A percentile compares a stretch with the other conserved stretches of the same genome.
These are phyloP conservation scores for Diplodus sargus DNA, from an alignment of 2,797 vertebrate species.

Conservation along the genomic window DNA sequence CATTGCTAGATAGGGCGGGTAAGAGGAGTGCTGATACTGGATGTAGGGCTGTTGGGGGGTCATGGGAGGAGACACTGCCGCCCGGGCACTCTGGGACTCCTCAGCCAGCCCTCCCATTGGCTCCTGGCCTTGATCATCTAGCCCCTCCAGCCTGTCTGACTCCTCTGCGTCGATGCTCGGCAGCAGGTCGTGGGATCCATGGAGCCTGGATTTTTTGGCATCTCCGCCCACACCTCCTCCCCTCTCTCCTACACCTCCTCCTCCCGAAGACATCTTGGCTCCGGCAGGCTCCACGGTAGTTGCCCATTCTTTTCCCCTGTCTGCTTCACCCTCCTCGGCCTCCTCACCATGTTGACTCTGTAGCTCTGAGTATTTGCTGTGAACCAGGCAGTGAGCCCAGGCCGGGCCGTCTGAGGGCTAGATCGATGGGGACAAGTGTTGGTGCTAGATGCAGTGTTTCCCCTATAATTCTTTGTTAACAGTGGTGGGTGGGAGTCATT, in stretches of 20 bases:
- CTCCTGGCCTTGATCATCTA: conserved; percentile 88
- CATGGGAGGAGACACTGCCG: conserved; percentile 92
- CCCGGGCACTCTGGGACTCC: conserved; percentile 90
- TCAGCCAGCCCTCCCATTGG: conserved; percentile 88
- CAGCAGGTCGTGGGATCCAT: conserved; percentile 77
- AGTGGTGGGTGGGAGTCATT: conserved; percentile 73
- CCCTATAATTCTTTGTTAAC: conserved; percentile 75
- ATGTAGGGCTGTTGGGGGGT: conserved; percentile 96
- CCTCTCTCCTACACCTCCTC: conserved; percentile 71
- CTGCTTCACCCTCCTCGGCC: conserved; percentile 91
- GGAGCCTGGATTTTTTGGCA: conserved; percentile 88
- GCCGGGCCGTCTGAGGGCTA: conserved; percentile 94
- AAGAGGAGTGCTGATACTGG: conserved; percentile 95
- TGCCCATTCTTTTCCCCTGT: conserved; percentile 92
- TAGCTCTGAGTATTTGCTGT: conserved; percentile 93
- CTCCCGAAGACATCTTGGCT: conserved; percentile 83
- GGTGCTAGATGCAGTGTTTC: conserved; percentile 81
- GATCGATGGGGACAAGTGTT: conserved; percentile 84
- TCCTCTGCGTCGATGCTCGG: conserved; percentile 83
- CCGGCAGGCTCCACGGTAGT: conserved; percentile 79
- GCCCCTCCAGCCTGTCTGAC: conserved; percentile 87
- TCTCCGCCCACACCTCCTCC: conserved; percentile 76
- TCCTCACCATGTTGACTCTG: conserved; percentile 84
- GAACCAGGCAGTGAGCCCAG: conserved; percentile 93
- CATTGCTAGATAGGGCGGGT: conserved; percentile 92